Evolutionary conservation across 2,113 vertebrate genomes (phyloP).

Genomic region (Potamarius usumacintae): DNA sequence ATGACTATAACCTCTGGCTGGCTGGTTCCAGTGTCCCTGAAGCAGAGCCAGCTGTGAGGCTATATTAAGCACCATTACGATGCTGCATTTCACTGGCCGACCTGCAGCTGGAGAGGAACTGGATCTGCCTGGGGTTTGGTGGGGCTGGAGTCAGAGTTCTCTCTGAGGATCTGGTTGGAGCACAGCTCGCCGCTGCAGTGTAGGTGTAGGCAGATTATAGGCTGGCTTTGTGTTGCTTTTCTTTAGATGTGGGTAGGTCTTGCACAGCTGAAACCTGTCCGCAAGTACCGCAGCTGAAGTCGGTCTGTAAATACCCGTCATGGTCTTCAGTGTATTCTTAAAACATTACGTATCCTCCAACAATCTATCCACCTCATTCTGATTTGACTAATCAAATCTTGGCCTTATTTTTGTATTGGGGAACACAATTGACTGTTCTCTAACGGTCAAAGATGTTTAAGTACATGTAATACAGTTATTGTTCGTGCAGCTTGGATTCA

Average conservation of each 20-base stretch:
- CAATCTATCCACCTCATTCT: neutral
- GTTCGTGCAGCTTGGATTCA: neutral
- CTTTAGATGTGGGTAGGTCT: slow-evolving; percentile 39
- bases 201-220: slow-evolving; percentile 49
- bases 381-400: neutral
- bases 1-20: slow-evolving; percentile 33
- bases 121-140: slow-evolving; percentile 41
- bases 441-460: slow-evolving; percentile 21
- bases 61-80: slow-evolving; percentile 53
- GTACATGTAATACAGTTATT: neutral
- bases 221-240: slow-evolving; percentile 43
- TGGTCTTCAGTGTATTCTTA: neutral
- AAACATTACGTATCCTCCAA: neutral
- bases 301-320: slow-evolving; percentile 26
- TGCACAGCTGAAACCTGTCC: slow-evolving; percentile 28
- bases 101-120: slow-evolving; percentile 52
- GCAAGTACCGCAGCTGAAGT: slow-evolving; percentile 35
- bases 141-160: slow-evolving; percentile 30
- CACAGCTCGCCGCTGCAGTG: slow-evolving; percentile 32
- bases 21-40: slow-evolving; percentile 42
- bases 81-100: slow-evolving; percentile 24
- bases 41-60: slow-evolving; percentile 44
- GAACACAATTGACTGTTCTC: neutral
- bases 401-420: neutral
- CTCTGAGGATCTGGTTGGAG: slow-evolving; percentile 35